Evolutionary conservation across 2,888 invertebrate species (phyloP).

Genomic region (Ichneumon xanthorius): DNA sequence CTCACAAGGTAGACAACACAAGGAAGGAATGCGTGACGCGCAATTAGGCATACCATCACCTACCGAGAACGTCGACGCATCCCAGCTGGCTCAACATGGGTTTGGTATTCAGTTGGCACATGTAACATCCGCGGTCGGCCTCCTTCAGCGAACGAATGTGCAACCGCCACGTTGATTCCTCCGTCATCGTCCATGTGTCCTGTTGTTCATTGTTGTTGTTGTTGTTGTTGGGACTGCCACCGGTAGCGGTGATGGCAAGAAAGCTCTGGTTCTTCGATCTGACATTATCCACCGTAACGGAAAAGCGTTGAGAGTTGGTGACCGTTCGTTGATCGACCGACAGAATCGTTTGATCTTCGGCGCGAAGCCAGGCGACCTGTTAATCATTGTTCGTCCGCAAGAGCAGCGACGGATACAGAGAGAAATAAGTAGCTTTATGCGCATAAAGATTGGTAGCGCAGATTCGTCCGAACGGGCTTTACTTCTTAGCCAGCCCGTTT

Average conservation of each 20-base stretch:
- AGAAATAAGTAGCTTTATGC: constrained; percentile 37
- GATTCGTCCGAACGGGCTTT: neutral
- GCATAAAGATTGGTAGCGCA: neutral
- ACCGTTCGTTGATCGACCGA: constrained; percentile 91
- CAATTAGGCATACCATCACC: constrained; percentile 83
- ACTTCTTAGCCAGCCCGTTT: neutral
- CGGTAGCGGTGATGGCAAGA: constrained; percentile 46
- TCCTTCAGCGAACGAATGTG: constrained; percentile 91
- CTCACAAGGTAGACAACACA: constrained; percentile 66
- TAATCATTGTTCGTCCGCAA: constrained; percentile 38
- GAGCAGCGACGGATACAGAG: constrained; percentile 49
- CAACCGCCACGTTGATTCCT: constrained; percentile 90
- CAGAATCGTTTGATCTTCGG: constrained; percentile 91
- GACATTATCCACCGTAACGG: constrained; percentile 86
- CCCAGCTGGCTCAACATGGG: constrained; percentile 92
- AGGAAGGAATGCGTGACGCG: constrained; percentile 74
- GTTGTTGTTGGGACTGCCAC: constrained; percentile 53
- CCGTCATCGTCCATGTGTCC: constrained; percentile 85
- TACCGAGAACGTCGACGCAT: constrained; percentile 91
- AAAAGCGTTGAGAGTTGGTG: constrained; percentile 90
- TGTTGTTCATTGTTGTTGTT: constrained; percentile 54
- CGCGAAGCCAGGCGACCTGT: constrained; percentile 92
- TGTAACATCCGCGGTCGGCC: constrained; percentile 91
- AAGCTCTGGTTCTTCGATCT: constrained; percentile 78
- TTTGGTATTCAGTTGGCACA: constrained; percentile 93